Evolutionary conservation across 2,113 vertebrate species (phyloP).

Genomic region (Antigone vipio): DNA sequence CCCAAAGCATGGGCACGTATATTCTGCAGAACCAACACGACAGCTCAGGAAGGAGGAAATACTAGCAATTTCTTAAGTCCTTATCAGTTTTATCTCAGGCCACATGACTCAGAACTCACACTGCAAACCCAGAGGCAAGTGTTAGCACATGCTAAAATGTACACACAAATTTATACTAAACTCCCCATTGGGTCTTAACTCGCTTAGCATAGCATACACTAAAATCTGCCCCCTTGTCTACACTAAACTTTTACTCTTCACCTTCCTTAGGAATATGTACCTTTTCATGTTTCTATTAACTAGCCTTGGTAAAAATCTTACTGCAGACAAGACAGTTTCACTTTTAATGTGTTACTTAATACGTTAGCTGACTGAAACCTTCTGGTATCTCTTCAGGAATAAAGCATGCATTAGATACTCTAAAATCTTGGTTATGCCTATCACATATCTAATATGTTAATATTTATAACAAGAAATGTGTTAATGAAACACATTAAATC

Average conservation of each 20-base stretch:
- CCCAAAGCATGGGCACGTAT: not conserved
- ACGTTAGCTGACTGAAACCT: not conserved
- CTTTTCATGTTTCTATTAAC: not conserved
- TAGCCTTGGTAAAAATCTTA: not conserved
- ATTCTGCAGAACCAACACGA: not conserved
- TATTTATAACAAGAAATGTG: not conserved
- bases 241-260: not conserved
- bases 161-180: not conserved
- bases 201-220: not conserved
- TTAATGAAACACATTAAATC: constrained; percentile 3
- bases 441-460: not conserved
- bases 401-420: not conserved
- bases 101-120: not conserved
- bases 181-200: not conserved
- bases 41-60: not conserved
- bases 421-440: not conserved
- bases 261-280: not conserved
- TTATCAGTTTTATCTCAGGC: not conserved
- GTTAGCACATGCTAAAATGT: not conserved
- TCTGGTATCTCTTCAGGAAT: not conserved
- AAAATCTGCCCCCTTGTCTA: not conserved
- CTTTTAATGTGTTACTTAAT: not conserved
- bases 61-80: not conserved
- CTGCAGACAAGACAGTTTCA: not conserved
- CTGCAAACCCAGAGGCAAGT: not conserved